Evolutionary conservation across 2,888 invertebrate species (phyloP), one percentile per base, ranked within the genome.

Genomic region (Drosophila pegasa): DNA sequence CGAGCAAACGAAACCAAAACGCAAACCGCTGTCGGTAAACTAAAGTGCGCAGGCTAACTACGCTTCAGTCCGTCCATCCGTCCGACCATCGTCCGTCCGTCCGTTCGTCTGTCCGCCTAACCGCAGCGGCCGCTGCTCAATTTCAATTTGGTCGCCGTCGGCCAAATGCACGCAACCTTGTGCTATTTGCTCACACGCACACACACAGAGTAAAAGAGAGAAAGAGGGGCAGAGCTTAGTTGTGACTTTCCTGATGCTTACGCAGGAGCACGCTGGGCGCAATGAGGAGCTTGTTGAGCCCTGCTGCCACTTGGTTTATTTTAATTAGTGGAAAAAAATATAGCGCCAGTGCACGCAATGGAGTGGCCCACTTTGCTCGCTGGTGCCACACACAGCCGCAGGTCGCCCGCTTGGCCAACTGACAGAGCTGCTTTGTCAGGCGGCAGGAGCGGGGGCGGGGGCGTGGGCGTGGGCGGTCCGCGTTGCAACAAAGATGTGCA

Each of bases 311-410:
- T 85, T 86, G 75, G 82, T 86, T 86, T 87, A 86, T 86, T 86
- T 82, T 86, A 86, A 86, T 86, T 86, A 86, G 87, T 87, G 85
- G 66, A 80, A 81, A 79, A 45, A 84, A 84, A 83, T 80, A 81
- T 84, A 69, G 76, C 73, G 62, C 71, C 58, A 45, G 70, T 55
- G 61, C 83, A 83, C 86, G 83, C 86, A 83, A 85, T 75, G 78
- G 65, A 80, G 80, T 77, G 80, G 78, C 76, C 72, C 80, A 85
- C 76, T 86, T 80, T 85, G 82, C 77, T 70, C 59, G 70, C 54
- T 75, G 59, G 45, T 58, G 75, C 51, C 81, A 79, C 66, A 79
- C 66, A 87, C 70, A 82, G 85, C 85, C 87, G 80, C 85, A 82
- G 86, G 83, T 70, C 58, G 69, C 47, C 62, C 65, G 73, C 70